These are phyloP conservation scores for Bellardia pandia DNA, from an alignment of 2,888 invertebrate species.

Conservation along the genomic window DNA sequence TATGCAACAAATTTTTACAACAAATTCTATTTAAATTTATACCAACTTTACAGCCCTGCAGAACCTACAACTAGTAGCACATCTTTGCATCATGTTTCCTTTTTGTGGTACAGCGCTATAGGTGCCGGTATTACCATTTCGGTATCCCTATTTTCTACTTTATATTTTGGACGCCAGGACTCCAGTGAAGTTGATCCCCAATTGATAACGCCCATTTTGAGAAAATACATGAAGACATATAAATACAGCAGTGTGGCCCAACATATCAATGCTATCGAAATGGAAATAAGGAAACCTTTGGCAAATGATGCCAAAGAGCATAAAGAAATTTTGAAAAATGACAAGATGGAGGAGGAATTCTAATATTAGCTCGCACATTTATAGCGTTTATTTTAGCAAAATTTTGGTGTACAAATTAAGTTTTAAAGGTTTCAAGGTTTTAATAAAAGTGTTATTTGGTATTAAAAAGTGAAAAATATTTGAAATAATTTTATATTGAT, in stretches of 20 bases:
- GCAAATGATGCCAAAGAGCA: background rate
- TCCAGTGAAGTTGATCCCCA: constrained; percentile 86
- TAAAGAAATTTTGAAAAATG: constrained; percentile 15
- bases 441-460: too few species aligned
- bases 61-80: background rate
- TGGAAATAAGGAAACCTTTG: background rate
- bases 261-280: constrained; percentile 30
- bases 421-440: background rate
- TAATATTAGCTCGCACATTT: too few species aligned
- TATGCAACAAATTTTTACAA: constrained; percentile 60
- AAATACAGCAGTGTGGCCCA: constrained; percentile 74
- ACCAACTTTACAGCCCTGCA: constrained; percentile 28
- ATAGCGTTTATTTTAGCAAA: too few species aligned
- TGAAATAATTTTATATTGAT: too few species aligned
- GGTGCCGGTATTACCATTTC: constrained; percentile 87
- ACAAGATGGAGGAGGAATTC: background rate
- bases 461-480: too few species aligned
- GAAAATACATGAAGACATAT: constrained; percentile 83
- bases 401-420: too few species aligned
- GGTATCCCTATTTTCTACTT: constrained; percentile 86
- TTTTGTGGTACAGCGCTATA: constrained; percentile 89
- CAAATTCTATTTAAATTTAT: background rate
- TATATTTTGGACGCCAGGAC: constrained; percentile 85
- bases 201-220: constrained; percentile 87
- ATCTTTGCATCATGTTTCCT: constrained; percentile 86